phyloP scores from a whole-genome alignment of 2,113 vertebrate genomes.

The Pampusana beccarii region DNA sequence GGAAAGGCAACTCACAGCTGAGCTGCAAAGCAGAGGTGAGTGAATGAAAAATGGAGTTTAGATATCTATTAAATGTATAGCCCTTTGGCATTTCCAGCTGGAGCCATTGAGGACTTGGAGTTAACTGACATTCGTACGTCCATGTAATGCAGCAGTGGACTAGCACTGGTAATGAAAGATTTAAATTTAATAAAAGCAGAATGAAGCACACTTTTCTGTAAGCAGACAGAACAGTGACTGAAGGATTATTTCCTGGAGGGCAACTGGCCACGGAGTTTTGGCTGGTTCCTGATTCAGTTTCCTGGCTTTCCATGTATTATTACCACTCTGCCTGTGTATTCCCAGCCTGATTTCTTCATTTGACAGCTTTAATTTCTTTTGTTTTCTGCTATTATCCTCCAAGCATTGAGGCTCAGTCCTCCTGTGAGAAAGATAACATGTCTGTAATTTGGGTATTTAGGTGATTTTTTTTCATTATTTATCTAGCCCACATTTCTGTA shows the following conservation, averaged over 20 bases:
- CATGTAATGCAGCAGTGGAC: background rate
- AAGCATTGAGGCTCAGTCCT: background rate
- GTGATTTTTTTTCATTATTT: background rate
- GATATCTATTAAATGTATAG: background rate
- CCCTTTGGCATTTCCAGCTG: slow-evolving; percentile 49
- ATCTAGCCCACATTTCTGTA: background rate
- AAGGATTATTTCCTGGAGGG: slow-evolving; percentile 37
- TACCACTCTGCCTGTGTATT: background rate
- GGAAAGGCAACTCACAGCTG: slow-evolving; percentile 88
- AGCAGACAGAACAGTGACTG: background rate
- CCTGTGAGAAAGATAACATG: background rate
- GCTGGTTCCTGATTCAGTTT: background rate
- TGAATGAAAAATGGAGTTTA: slow-evolving; percentile 6
- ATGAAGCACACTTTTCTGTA: background rate
- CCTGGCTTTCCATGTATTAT: background rate
- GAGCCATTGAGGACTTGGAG: background rate
- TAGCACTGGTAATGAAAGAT: slow-evolving; percentile 15
- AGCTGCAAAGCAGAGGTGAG: slow-evolving; percentile 90
- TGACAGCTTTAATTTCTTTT: slow-evolving; percentile 42
- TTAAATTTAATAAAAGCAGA: background rate
- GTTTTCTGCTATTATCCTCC: background rate
- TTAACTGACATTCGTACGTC: background rate
- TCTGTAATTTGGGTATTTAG: background rate
- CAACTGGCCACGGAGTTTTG: background rate
- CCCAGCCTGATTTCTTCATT: background rate